Evolutionary conservation across 2,888 invertebrate species (phyloP).

Genomic region (Clostera curtula): DNA sequence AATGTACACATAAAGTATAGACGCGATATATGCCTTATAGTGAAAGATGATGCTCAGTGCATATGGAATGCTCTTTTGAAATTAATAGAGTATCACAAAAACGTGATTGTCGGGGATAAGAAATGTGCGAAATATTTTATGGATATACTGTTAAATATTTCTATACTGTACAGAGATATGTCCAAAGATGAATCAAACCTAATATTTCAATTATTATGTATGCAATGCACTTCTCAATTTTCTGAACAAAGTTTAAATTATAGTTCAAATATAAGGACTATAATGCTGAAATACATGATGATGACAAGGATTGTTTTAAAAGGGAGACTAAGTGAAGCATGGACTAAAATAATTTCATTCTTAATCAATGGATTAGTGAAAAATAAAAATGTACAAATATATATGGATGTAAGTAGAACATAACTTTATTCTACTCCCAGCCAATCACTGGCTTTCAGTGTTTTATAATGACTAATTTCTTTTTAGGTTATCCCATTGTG

Average conservation of each 20-base stretch:
- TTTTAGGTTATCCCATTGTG: slow-evolving; percentile 53
- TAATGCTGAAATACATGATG: slow-evolving; percentile 41
- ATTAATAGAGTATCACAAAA: slow-evolving; percentile 30
- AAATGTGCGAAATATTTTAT: slow-evolving; percentile 26
- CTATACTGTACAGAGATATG: slow-evolving; percentile 25
- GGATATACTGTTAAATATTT: slow-evolving; percentile 34
- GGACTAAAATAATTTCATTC: slow-evolving; percentile 28
- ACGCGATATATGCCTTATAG: slow-evolving; percentile 17
- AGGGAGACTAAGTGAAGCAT: slow-evolving; percentile 28
- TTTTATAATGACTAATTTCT: slow-evolving; percentile 7
- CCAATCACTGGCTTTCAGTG: too few relatives aligned
- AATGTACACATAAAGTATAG: slow-evolving; percentile 25
- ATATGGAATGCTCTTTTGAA: slow-evolving; percentile 34
- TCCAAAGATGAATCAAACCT: slow-evolving; percentile 25
- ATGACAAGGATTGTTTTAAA: slow-evolving; percentile 30
- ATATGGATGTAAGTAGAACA: slow-evolving; percentile 20
- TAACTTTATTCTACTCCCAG: too few relatives aligned
- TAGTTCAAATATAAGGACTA: slow-evolving; percentile 24
- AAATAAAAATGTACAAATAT: slow-evolving; percentile 26
- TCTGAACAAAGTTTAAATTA: slow-evolving; percentile 26
- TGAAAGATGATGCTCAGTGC: slow-evolving; percentile 17
- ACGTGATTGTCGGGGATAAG: slow-evolving; percentile 24
- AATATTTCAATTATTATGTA: slow-evolving; percentile 37
- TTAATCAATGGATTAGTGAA: slow-evolving; percentile 30
- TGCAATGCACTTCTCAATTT: slow-evolving; percentile 31